A percentile compares a stretch with the other conserved stretches of the same genome.
phyloP scores from a whole-genome alignment of 2,113 vertebrate species.

The Neotoma lepida region DNA sequence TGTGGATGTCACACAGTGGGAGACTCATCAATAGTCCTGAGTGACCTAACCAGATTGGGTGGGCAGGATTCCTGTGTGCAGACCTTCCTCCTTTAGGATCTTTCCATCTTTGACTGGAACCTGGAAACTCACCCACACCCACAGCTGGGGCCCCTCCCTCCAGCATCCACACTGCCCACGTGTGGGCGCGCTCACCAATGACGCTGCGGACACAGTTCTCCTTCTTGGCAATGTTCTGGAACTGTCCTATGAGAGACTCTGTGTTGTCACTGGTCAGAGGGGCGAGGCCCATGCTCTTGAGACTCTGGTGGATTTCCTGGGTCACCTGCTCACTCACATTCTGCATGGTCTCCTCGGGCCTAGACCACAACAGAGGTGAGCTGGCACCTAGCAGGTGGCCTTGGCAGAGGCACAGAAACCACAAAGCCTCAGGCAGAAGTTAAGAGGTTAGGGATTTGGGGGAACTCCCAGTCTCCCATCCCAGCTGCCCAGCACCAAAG shows the following conservation, averaged over 20 bases:
- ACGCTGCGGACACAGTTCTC: slow-evolving; percentile 81
- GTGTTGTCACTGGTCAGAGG: slow-evolving; percentile 75
- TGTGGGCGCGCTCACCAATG: slow-evolving; percentile 78
- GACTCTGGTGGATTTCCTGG: slow-evolving; percentile 81
- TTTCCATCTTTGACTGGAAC: not conserved
- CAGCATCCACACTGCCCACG: rapidly evolving
- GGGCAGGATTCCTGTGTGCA: not conserved
- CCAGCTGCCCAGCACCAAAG: not conserved
- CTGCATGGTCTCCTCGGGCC: slow-evolving; percentile 84
- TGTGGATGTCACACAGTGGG: not conserved
- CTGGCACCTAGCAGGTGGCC: not conserved
- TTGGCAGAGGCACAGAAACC: not conserved
- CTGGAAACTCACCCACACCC: not conserved
- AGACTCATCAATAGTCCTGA: not conserved
- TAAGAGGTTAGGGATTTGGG: not conserved
- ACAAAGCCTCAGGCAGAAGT: not conserved
- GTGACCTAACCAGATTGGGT: not conserved
- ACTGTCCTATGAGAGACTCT: slow-evolving; percentile 84
- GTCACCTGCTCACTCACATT: slow-evolving; percentile 81
- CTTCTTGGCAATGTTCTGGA: slow-evolving; percentile 82
- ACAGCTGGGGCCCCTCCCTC: not conserved
- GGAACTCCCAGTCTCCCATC: not conserved
- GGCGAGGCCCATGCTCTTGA: slow-evolving; percentile 74
- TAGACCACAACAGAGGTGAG: slow-evolving; percentile 54
- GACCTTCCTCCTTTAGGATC: not conserved